phyloP scores from a whole-genome alignment of 2,888 invertebrate species.

The Agonum fuliginosum region DNA sequence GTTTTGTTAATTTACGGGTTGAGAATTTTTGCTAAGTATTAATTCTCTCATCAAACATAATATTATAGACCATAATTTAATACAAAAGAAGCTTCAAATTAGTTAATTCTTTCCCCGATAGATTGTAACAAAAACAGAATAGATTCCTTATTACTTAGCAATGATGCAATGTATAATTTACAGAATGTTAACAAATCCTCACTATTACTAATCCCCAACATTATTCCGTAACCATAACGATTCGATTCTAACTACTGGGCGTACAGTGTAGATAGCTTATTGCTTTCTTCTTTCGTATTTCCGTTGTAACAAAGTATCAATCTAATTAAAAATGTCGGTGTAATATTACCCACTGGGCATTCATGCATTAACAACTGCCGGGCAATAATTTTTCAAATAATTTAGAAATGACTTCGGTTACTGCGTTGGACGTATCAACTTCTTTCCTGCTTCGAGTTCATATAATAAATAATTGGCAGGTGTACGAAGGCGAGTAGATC shows the following conservation, averaged over 20 bases:
- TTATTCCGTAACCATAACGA: too few species aligned
- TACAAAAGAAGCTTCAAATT: too few species aligned
- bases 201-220: background rate
- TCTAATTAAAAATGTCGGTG: constrained; percentile 50
- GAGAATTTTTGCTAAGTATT: too few species aligned
- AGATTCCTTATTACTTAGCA: background rate
- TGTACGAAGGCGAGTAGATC: constrained; percentile 53
- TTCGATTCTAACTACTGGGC: background rate
- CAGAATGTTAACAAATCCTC: too few species aligned
- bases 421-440: constrained; percentile 49
- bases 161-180: background rate
- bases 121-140: too few species aligned
- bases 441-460: constrained; percentile 54
- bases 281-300: too few species aligned
- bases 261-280: constrained; percentile 2
- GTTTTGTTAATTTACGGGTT: too few species aligned
- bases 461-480: constrained; percentile 60
- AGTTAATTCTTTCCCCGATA: too few species aligned
- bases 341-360: constrained; percentile 25
- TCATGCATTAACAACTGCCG: constrained; percentile 55
- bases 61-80: too few species aligned
- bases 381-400: constrained; percentile 56
- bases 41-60: too few species aligned
- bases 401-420: constrained; percentile 55
- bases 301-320: constrained; percentile 25